Percentiles rank a stretch among this genome's conserved stretches.
Conservation (phyloP, 1,140 invertebrate species). For the Chrysopa pallens region DNA sequence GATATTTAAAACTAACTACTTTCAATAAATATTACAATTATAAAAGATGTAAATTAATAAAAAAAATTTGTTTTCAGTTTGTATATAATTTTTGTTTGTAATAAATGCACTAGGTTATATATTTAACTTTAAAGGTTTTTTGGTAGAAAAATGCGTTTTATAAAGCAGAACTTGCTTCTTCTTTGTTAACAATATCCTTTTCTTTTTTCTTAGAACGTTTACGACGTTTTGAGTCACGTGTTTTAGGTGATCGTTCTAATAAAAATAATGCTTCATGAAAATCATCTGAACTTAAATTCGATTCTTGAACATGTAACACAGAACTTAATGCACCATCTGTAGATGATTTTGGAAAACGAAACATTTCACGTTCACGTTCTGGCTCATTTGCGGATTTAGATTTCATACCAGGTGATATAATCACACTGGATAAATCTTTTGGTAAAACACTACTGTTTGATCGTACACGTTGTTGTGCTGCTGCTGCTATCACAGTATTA, state of each 20-base stretch:
- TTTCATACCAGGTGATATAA: slow-evolving; percentile 9
- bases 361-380: slow-evolving; percentile 30
- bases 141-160: neutral
- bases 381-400: slow-evolving; percentile 32
- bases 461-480: neutral
- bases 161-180: slow-evolving; percentile 8
- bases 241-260: slow-evolving; percentile 31
- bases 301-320: slow-evolving; percentile 36
- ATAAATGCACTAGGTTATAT: no score
- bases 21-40: no score
- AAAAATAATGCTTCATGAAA: slow-evolving; percentile 40
- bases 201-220: slow-evolving; percentile 22
- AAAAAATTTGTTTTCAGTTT: no score
- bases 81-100: no score
- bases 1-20: no score
- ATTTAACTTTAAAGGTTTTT: no score
- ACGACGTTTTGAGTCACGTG: slow-evolving; percentile 21
- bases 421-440: neutral
- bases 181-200: slow-evolving; percentile 14
- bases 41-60: no score
- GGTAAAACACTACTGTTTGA: slow-evolving; percentile 1
- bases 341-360: slow-evolving; percentile 35
- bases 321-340: slow-evolving; percentile 37
- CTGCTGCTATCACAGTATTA: neutral
- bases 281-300: slow-evolving; percentile 37